Evolutionary conservation across 2,113 vertebrate genomes (phyloP), one percentile per base, ranked within the genome.

Genomic region (Albula goreensis): DNA sequence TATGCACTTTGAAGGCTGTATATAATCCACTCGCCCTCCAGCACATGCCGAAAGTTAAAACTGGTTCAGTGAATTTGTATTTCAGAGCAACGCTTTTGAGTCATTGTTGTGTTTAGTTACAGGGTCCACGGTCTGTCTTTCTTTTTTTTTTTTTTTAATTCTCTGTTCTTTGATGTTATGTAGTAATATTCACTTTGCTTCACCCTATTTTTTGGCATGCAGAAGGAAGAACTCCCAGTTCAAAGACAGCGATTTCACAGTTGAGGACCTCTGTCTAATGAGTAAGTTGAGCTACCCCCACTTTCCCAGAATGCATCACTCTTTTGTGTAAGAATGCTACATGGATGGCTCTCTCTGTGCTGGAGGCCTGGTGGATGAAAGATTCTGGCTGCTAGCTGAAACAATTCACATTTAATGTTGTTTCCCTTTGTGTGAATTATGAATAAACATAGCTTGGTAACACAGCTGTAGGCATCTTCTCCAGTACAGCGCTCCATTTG

Each of bases 261-360:
- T 99, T 89, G 98, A 99, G 51, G 98, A 99, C 88, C 94, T 99
- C 94, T 99, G 96, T 92, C 96, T 97, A 94, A 90, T 99, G 86
- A 97, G 98, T 99, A 96, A 96, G 98, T 97, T 83, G n/a, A 74
- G 8, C 70, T 74, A 11, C 70, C 8, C n/a, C 9, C 31, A n/a
- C 60, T 6, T 74, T 74, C 70, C n/a, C 70, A 74, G 22, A 74
- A 74, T 74, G 70, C 70, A 74, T n/a, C n/a, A 11, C 70, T 74
- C 8, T 74, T 9, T 9, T 9, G 63, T 19, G 22, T 22, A 8
- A n/a, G 63, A n/a, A 70, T 19, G 63, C 17, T n/a, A 41, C 31
- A 41, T 41, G 31, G 31, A 41, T 41, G 31, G 31, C 31, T 41
- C 31, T 41, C 17, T 66, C 60, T 4, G 19, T 66, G 17, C 60